A percentile compares a stretch with the other conserved stretches of the same genome.
phyloP scores from a whole-genome alignment of 1,140 invertebrate species.

The Nasonia giraulti region DNA sequence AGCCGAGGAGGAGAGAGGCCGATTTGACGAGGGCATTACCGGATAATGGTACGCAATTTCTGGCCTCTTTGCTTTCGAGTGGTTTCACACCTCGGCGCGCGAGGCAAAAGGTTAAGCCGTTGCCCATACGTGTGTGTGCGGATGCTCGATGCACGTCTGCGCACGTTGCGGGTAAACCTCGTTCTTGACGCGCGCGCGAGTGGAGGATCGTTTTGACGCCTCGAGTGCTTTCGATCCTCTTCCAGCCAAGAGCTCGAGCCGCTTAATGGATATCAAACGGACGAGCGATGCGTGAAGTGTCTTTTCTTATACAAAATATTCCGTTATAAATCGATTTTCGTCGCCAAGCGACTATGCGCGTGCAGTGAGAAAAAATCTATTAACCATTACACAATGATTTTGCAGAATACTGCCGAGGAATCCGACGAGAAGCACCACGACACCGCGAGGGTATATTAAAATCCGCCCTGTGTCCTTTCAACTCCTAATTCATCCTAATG shows the following conservation, averaged over 20 bases:
- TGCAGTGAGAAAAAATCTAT: not conserved
- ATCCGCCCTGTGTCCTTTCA: not conserved
- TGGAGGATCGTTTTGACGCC: slow-evolving; percentile 37
- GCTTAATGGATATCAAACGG: slow-evolving; percentile 10
- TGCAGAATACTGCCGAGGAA: not conserved
- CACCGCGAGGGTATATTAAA: not conserved
- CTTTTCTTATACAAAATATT: not conserved
- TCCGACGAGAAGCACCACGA: no score
- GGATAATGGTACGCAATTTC: slow-evolving; percentile 74
- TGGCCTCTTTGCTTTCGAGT: slow-evolving; percentile 73
- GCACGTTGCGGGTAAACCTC: not conserved
- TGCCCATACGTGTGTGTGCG: not conserved
- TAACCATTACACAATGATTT: not conserved
- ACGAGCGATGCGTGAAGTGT: not conserved
- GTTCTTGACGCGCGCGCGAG: not conserved
- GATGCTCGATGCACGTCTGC: not conserved
- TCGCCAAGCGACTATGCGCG: not conserved
- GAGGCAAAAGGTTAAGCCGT: slow-evolving; percentile 71
- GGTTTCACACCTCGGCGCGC: slow-evolving; percentile 72
- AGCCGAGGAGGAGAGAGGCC: slow-evolving; percentile 38
- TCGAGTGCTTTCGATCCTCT: slow-evolving; percentile 21
- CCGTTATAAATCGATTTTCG: no score
- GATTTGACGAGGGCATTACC: slow-evolving; percentile 66
- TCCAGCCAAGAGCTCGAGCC: not conserved
- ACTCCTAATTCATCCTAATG: no score